Conservation (phyloP, 1,140 invertebrate genomes). For the Conus ventricosus region DNA sequence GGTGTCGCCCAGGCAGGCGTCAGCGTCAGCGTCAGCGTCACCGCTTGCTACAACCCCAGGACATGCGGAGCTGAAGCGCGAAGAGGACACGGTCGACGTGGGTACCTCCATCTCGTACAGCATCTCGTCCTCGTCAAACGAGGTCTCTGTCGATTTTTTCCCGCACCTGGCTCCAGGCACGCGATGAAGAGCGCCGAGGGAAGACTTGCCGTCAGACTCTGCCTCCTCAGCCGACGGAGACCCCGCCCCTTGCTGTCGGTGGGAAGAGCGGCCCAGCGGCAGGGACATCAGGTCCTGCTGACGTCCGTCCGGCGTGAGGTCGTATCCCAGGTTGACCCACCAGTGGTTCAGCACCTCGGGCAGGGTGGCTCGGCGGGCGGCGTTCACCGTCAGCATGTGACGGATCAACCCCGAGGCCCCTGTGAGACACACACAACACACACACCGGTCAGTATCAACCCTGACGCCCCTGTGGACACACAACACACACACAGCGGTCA, state of each 20-base stretch:
- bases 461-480: neutral
- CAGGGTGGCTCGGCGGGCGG: conserved; percentile 91
- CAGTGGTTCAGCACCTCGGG: conserved; percentile 95
- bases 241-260: conserved; percentile 44
- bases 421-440: conserved; percentile 63
- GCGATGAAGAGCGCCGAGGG: conserved; percentile 44
- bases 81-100: neutral
- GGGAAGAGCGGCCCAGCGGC: conserved; percentile 43
- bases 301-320: conserved; percentile 86
- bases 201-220: conserved; percentile 44
- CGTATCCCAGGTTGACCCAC: conserved; percentile 92
- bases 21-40: neutral
- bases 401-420: conserved; percentile 95
- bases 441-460: neutral
- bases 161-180: conserved; percentile 19
- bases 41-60: neutral
- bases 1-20: neutral
- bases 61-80: neutral
- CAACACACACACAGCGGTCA: neutral
- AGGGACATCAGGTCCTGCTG: conserved; percentile 47
- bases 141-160: conserved; percentile 22
- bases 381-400: conserved; percentile 94
- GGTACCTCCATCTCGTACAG: conserved; percentile 33
- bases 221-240: conserved; percentile 50
- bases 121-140: conserved; percentile 33